Evolutionary conservation across 2,888 invertebrate genomes (phyloP).

Genomic region (Melanargia galathea): DNA sequence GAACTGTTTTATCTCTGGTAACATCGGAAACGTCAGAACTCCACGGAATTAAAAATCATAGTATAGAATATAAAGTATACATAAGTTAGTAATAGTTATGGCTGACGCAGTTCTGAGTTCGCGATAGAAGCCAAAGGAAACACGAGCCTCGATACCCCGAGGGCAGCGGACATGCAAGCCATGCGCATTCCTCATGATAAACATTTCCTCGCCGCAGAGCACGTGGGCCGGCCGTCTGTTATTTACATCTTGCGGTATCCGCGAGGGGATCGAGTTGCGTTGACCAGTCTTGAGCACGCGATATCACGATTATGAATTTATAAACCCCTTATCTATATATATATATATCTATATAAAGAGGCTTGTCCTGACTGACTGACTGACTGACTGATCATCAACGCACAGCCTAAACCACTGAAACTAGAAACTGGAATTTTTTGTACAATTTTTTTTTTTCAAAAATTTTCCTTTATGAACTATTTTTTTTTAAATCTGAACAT

Average conservation of each 20-base stretch:
- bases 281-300: constrained; percentile 3
- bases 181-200: constrained; percentile 36
- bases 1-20: no score
- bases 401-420: no score
- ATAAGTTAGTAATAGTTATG: neutral
- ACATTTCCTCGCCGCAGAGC: constrained; percentile 38
- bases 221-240: constrained; percentile 27
- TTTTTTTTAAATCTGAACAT: no score
- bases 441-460: no score
- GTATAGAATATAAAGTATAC: neutral
- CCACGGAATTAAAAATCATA: no score
- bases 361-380: no score
- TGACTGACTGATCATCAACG: no score
- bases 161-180: constrained; percentile 15
- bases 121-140: constrained; percentile 2
- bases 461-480: no score
- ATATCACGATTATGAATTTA: neutral
- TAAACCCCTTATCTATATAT: neutral
- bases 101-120: neutral
- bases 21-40: no score
- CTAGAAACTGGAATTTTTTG: no score
- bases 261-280: constrained; percentile 15
- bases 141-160: neutral
- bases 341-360: no score
- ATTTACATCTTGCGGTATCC: constrained; percentile 35